Evolutionary conservation across 1,140 invertebrate genomes (phyloP), one percentile per base, ranked within the genome.

Genomic region (Bathynomus jamesi): DNA sequence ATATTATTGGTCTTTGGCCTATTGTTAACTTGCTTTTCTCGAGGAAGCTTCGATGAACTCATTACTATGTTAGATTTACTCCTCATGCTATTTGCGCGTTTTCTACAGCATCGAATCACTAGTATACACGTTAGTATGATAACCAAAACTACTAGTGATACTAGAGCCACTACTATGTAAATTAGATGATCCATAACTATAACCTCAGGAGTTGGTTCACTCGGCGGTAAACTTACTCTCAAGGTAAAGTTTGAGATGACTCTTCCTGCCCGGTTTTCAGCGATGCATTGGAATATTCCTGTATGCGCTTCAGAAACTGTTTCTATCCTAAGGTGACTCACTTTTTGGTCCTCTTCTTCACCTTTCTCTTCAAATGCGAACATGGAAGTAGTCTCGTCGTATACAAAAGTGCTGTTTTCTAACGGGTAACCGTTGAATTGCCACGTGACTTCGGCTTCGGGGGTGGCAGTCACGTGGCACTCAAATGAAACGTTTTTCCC

Each of bases 221-320:
- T 60, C 8, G 70, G 67, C 7, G 77, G 84, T 78, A 91, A 85
- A 29, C 88, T 88, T 31, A 95, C 90, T 79, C 91, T 89, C 11
- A 95, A 83, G 7, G 93, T 95, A 78, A 94, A 94, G 80, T 95
- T 95, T 0, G 91, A 90, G 83, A 94, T 91, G n/a, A 92, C 91
- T 79, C 89, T 91, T 2, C 95, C 96, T 10, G 92, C 94, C 67
- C 89, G 87, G 82, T 98, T 98, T 79, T 94, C 91, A 17, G 93
- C 93, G 0, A 93, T 88, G 81, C 95, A 97, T 78, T 90, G 90
- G 83, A 96, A 96, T 77, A 93, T 91, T 28, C 89, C 91, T 28
- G 91, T 90, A 80, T 97, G 94, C 5, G 90, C 87, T 80, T 94
- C 90, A 79, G 91, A 90, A 13, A 92, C 90, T 80, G 94, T 92